Evolutionary conservation across 2,888 invertebrate species (phyloP).

Genomic region (Lasioglossum vierecki): DNA sequence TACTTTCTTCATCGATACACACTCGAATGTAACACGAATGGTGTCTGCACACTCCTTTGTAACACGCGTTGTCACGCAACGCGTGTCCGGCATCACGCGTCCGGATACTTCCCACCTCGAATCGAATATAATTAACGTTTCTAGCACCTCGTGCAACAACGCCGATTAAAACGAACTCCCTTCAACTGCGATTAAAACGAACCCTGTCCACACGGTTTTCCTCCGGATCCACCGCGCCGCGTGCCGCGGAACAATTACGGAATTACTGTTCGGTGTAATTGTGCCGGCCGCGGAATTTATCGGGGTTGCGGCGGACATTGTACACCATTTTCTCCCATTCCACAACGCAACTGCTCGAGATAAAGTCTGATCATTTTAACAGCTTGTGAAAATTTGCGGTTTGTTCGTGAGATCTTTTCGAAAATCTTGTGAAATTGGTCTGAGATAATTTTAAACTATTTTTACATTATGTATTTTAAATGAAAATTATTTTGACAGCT

Average conservation of each 20-base stretch:
- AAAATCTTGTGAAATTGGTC: too few relatives aligned
- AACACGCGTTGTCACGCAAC: constrained; percentile 54
- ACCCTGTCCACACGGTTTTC: background rate
- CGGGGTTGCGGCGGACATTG: background rate
- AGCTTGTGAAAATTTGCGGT: background rate
- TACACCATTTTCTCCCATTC: background rate
- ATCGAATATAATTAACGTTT: background rate
- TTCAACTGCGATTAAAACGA: background rate
- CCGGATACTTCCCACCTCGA: background rate
- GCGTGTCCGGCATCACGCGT: constrained; percentile 1
- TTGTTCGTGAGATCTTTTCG: too few relatives aligned
- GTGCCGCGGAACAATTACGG: background rate
- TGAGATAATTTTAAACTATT: background rate
- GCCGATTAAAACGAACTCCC: background rate
- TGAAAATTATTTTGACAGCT: background rate
- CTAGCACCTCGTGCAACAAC: too few relatives aligned
- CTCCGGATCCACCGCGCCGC: background rate
- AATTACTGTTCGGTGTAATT: background rate
- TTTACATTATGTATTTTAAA: background rate
- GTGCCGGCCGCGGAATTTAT: background rate
- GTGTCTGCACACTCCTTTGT: constrained; percentile 7
- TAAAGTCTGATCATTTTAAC: background rate
- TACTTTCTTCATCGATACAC: constrained; percentile 71
- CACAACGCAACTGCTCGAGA: background rate
- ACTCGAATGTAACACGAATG: background rate